Conservation (phyloP, 2,888 invertebrate species). For the Drosophila colorata region DNA sequence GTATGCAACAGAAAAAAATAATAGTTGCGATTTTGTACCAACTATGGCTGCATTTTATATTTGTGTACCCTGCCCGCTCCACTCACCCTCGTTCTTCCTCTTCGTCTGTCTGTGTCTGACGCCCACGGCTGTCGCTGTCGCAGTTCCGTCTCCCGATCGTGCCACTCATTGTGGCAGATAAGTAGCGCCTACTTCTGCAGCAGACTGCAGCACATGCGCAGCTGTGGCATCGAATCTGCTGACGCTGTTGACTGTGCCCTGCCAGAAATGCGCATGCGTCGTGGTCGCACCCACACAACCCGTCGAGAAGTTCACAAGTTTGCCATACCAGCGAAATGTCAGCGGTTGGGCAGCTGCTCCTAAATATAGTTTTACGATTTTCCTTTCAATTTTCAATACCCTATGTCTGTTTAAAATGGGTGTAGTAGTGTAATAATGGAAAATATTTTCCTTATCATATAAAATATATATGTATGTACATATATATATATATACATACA, state of each 20-base stretch:
- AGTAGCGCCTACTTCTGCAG: slow-evolving; percentile 34
- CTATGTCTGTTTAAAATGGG: neutral
- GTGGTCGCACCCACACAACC: slow-evolving; percentile 59
- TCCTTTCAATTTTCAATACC: slow-evolving; percentile 43
- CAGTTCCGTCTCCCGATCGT: slow-evolving; percentile 60
- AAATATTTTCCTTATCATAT: too few relatives aligned
- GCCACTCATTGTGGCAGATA: slow-evolving; percentile 70
- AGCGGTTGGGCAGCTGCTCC: slow-evolving; percentile 53
- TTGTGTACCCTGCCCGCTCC: neutral
- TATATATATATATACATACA: too few relatives aligned
- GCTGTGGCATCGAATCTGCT: slow-evolving; percentile 27
- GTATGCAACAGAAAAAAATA: slow-evolving; percentile 39
- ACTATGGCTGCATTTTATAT: slow-evolving; percentile 12
- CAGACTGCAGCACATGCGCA: slow-evolving; percentile 51
- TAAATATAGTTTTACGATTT: slow-evolving; percentile 53
- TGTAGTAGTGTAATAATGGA: neutral
- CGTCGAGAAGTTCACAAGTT: slow-evolving; percentile 56
- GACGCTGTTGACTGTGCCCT: slow-evolving; percentile 37
- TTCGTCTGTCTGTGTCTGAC: slow-evolving; percentile 12
- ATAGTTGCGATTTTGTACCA: neutral
- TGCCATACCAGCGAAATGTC: slow-evolving; percentile 63
- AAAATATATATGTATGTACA: too few relatives aligned
- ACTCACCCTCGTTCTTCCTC: neutral
- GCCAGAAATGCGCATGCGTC: slow-evolving; percentile 37
- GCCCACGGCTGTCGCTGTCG: slow-evolving; percentile 34